These are phyloP conservation scores for Paratilapia polleni DNA, from an alignment of 2,113 vertebrate genomes.

Conservation along the genomic window DNA sequence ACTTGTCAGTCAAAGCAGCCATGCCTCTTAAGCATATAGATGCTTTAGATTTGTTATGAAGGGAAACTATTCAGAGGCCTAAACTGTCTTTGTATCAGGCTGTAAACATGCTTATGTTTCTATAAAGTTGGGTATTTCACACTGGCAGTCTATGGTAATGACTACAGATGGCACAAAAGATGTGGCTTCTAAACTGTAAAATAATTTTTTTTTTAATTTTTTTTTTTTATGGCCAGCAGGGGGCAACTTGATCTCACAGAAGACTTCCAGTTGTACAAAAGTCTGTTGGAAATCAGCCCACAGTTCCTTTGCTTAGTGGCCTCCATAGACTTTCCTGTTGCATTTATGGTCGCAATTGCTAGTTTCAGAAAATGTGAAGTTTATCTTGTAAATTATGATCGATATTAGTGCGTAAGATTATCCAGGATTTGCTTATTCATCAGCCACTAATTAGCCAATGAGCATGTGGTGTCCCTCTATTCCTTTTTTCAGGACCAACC, in stretches of 20 bases:
- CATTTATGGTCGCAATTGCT: background rate
- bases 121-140: no score
- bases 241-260: background rate
- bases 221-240: background rate
- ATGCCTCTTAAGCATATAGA: no score
- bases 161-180: no score
- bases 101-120: background rate
- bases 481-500: background rate
- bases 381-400: background rate
- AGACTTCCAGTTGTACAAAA: background rate
- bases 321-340: background rate
- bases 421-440: background rate
- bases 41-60: background rate
- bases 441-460: background rate
- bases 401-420: background rate
- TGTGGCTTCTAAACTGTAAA: no score
- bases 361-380: background rate
- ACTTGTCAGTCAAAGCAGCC: no score
- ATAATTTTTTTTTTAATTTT: no score
- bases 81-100: background rate
- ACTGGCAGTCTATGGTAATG: no score
- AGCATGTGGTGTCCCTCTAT: background rate
- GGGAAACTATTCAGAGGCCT: background rate
- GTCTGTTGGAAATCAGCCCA: accelerated
- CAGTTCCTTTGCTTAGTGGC: background rate